A percentile compares a stretch with the other conserved stretches of the same genome.
These are phyloP conservation scores for Saguinus imperator DNA, from an alignment of 2,113 vertebrate genomes.

Conservation along the genomic window DNA sequence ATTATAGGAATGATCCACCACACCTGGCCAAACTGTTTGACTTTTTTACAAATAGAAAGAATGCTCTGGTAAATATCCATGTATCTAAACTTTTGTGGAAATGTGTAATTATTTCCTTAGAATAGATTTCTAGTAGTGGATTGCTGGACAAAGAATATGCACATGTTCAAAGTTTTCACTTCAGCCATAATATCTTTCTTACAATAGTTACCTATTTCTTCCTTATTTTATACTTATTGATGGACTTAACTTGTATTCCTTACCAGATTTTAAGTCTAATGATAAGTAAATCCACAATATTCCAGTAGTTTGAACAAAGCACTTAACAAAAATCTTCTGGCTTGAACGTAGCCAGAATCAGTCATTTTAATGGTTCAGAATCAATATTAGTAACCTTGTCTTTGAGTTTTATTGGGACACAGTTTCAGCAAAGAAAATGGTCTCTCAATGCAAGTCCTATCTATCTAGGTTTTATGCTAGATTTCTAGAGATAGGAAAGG, in stretches of 20 bases:
- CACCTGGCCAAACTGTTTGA: neutral
- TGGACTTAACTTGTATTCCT: neutral
- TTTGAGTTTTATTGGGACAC: neutral
- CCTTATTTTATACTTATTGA: neutral
- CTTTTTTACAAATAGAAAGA: neutral
- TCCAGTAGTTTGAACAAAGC: neutral
- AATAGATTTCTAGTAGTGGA: neutral
- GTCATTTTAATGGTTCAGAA: neutral
- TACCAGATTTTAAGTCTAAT: neutral
- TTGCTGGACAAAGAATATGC: neutral
- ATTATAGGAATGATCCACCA: too few relatives aligned
- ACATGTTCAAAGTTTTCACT: neutral
- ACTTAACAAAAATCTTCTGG: conserved; percentile 2
- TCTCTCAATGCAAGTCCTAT: neutral
- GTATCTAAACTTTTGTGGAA: neutral
- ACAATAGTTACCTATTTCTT: neutral
- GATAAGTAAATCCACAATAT: neutral
- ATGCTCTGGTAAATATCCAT: neutral
- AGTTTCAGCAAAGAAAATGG: neutral
- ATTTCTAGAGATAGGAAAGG: neutral
- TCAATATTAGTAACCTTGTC: neutral
- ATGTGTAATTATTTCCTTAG: neutral
- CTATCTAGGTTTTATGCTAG: neutral
- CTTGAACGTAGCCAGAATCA: neutral
- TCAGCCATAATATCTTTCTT: neutral